A percentile compares a stretch with the other conserved stretches of the same genome.
Conservation (phyloP, 2,113 vertebrate species). For the Neopipo cinnamomea region DNA sequence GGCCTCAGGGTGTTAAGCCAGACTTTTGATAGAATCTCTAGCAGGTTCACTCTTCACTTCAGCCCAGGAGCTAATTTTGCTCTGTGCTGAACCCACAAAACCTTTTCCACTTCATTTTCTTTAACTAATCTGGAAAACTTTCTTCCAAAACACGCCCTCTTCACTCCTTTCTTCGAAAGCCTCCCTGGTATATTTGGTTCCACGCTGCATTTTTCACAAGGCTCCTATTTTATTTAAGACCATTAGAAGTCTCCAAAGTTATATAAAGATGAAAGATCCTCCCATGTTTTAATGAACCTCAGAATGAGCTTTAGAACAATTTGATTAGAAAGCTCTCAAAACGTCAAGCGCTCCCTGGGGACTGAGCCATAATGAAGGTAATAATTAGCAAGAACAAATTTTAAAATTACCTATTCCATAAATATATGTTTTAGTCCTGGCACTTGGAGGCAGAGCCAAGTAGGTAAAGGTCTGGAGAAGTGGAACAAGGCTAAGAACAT, state of each 20-base stretch:
- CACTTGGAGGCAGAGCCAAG: not conserved
- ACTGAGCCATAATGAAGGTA: constrained; percentile 37
- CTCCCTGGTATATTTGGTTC: not conserved
- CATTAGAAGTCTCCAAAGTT: constrained; percentile 36
- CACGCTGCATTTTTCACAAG: not conserved
- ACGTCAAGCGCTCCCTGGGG: not conserved
- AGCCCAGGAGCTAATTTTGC: not conserved
- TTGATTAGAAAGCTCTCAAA: constrained; percentile 57
- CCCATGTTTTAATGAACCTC: constrained; percentile 52
- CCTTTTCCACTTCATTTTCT: not conserved
- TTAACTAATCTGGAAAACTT: not conserved
- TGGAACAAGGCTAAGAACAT: not conserved
- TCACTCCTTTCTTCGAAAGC: not conserved
- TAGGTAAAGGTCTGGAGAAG: constrained; percentile 28
- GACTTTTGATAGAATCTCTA: not conserved
- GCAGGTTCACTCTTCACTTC: not conserved
- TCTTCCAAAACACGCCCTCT: not conserved
- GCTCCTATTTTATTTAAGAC: constrained; percentile 26
- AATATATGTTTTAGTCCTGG: constrained; percentile 25
- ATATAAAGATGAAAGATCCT: constrained; percentile 55
- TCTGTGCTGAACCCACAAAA: not conserved
- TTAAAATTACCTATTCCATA: constrained; percentile 38
- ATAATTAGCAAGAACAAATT: constrained; percentile 62
- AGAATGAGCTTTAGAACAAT: constrained; percentile 53
- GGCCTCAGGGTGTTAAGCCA: not conserved